Evolutionary conservation across 2,113 vertebrate genomes (phyloP).

Genomic region (Tragelaphus imberbis): DNA sequence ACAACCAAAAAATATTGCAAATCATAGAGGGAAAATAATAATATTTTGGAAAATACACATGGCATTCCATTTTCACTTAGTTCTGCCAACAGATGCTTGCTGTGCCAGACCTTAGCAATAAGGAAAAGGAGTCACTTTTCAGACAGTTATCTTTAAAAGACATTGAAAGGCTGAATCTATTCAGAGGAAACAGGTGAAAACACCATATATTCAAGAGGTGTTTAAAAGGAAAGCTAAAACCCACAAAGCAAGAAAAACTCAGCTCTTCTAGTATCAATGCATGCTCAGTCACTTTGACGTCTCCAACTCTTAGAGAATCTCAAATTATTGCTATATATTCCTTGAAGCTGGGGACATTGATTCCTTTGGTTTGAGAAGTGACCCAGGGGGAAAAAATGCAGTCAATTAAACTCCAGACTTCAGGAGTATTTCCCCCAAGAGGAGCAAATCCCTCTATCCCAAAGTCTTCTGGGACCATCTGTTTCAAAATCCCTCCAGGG

Average conservation of each 20-base stretch:
- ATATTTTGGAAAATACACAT: neutral
- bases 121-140: neutral
- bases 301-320: neutral
- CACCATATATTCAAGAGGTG: neutral
- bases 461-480: neutral
- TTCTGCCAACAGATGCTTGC: neutral
- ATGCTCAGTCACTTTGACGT: neutral
- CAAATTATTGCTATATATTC: neutral
- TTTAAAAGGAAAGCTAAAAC: neutral
- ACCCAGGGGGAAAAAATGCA: neutral
- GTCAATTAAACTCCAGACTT: neutral
- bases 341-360: neutral
- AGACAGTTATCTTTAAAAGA: neutral
- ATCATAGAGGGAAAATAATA: neutral
- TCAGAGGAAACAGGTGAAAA: neutral
- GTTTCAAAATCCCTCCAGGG: neutral
- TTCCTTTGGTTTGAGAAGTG: neutral
- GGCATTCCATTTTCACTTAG: neutral
- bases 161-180: neutral
- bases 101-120: conserved; percentile 9
- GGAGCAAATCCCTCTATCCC: neutral
- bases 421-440: neutral
- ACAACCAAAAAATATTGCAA: neutral
- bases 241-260: neutral
- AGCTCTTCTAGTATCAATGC: neutral